Base-by-base conservation (phyloP, 2,113 vertebrate genomes). In the Orthochromis indermauri region DNA sequence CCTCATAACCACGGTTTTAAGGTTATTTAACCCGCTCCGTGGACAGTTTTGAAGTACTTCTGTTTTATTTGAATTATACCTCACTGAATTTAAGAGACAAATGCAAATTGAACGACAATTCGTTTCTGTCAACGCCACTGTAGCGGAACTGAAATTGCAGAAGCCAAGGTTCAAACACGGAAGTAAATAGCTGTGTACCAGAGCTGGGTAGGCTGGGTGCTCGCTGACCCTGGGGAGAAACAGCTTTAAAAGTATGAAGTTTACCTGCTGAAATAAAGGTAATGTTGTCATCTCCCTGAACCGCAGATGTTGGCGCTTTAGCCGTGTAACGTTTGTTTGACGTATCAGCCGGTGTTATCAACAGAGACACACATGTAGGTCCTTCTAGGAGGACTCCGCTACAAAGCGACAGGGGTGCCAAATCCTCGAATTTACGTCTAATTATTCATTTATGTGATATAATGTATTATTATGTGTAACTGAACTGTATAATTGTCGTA, bases 161-260 rank as follows among this genome's bases (percentile, higher is more conserved):
- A 5, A 13, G 16, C 3, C 9, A 4, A 1, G 8, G 12, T 8
- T 12, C 5, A 17, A 71, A 37, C 87, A 88, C 94, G 94, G 94
- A 94, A 45, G 8, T 11, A 80, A 81, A 88, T 57, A 21, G 6
- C 3, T 2, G 63, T 85, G 93, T 33, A 93, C 91, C 84, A 10
- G 24, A 31, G 33, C 59, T 80, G 37, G 6, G 73, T n/a, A 51
- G 3, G 42, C n/a, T 42, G 4, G 1, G 4, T 16, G 1, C 19
- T 4, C 1, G 2, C 5, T 91, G 85, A 91, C 91, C 82, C 31
- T 2, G 47, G 4, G 6, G 2, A 11, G 26, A 26, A 5, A 13
- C 16, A 26, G 13, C 11, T 2, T 49, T n/a, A 19, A 10, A 19
- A 88, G 3, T 8, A 47, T 82, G 71, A 83, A 1, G 5, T 4